Evolutionary conservation across 2,113 vertebrate species (phyloP).

Genomic region (Neotragus pygmaeus): DNA sequence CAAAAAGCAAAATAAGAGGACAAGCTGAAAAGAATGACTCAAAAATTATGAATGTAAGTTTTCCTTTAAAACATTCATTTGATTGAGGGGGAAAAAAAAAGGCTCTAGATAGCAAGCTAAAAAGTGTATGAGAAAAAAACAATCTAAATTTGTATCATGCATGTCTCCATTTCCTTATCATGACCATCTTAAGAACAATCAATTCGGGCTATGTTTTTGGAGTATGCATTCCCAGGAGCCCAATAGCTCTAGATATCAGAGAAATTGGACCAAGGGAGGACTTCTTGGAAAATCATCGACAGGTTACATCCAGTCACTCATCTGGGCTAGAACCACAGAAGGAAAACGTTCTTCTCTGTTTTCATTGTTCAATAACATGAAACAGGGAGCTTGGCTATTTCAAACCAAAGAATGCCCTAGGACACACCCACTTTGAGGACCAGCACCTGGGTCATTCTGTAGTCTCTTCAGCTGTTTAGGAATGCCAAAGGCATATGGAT

Average conservation of each 20-base stretch:
- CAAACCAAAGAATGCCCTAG: background rate
- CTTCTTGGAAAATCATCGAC: background rate
- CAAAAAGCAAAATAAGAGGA: background rate
- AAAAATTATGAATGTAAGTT: background rate
- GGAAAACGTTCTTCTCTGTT: background rate
- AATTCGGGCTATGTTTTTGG: background rate
- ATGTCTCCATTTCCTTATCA: background rate
- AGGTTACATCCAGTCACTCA: background rate
- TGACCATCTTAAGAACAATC: background rate
- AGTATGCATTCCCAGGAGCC: background rate
- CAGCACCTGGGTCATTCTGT: background rate
- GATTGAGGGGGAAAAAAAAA: background rate
- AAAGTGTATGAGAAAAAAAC: background rate
- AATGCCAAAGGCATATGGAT: background rate
- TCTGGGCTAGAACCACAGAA: background rate
- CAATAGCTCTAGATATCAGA: background rate
- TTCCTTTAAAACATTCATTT: conserved; percentile 20
- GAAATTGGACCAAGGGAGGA: background rate
- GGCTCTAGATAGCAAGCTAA: background rate
- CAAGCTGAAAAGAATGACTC: background rate
- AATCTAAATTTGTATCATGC: background rate
- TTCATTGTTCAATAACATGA: background rate
- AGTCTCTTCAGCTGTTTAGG: background rate
- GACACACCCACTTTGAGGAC: background rate
- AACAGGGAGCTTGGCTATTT: background rate